Conservation (phyloP, 2,797 vertebrate species). For the Pyrocephalus nanus region DNA sequence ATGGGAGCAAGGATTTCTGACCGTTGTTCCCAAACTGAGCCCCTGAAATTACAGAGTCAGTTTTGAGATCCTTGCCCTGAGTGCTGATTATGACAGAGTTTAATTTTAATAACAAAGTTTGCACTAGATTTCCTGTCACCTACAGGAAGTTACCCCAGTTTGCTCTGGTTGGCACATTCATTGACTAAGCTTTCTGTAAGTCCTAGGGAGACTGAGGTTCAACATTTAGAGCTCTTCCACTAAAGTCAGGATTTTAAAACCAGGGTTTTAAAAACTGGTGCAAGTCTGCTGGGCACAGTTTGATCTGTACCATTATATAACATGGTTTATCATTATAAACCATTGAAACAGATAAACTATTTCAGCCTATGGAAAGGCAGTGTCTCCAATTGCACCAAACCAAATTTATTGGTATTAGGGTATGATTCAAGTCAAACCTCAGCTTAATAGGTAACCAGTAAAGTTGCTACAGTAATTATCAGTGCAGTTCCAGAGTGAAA, state of each 20-base stretch:
- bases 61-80: not conserved
- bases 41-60: not conserved
- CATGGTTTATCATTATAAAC: not conserved
- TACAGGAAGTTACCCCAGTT: not conserved
- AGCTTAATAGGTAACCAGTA: constrained; percentile 25
- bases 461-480: constrained; percentile 8
- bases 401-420: not conserved
- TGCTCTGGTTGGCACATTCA: not conserved
- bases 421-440: constrained; percentile 16
- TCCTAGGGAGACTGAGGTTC: not conserved
- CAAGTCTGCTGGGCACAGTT: not conserved
- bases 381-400: not conserved
- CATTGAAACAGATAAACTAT: not conserved
- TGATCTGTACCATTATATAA: not conserved
- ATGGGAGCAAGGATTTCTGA: not conserved
- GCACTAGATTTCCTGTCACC: not conserved
- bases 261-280: not conserved
- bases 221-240: not conserved
- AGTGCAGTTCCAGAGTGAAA: not conserved
- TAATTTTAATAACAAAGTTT: not conserved
- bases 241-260: not conserved
- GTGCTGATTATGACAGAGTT: not conserved
- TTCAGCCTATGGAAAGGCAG: not conserved
- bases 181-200: not conserved
- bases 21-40: not conserved